Percentiles rank a stretch among this genome's conserved stretches.
Conservation (phyloP, 1,140 invertebrate genomes). For the Octopus bimaculoides region DNA sequence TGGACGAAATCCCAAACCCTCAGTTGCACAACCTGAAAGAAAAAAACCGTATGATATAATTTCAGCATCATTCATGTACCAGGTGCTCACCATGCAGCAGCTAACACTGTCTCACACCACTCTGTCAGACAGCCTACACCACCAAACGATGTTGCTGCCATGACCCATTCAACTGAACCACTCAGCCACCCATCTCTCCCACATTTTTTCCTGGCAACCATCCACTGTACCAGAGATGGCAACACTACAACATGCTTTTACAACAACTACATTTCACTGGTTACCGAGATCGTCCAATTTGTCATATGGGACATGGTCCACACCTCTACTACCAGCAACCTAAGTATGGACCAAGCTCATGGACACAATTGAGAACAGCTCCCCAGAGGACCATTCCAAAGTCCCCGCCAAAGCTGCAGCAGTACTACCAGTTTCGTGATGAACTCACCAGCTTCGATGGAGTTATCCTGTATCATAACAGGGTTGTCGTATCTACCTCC, state of each 20-base stretch:
- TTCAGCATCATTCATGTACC: conserved; percentile 20
- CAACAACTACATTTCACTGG: neutral
- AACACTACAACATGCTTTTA: neutral
- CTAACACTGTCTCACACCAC: conserved; percentile 26
- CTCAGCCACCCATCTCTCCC: neutral
- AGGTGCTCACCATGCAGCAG: conserved; percentile 21
- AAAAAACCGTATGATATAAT: conserved; percentile 22
- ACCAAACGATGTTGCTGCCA: conserved; percentile 18
- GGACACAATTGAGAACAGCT: conserved; percentile 23
- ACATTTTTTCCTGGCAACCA: neutral
- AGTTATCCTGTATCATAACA: no score
- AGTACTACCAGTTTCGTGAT: no score
- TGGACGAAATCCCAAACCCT: conserved; percentile 25
- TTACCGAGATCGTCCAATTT: conserved; percentile 9
- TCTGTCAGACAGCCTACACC: conserved; percentile 21
- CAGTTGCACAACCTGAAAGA: conserved; percentile 27
- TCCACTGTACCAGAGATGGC: neutral
- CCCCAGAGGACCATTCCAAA: conserved; percentile 21
- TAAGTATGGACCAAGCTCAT: conserved; percentile 19
- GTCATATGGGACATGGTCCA: conserved; percentile 30
- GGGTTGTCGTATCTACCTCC: no score
- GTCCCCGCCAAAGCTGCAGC: conserved; percentile 21
- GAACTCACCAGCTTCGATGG: no score
- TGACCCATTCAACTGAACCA: neutral
- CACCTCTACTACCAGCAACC: conserved; percentile 25